These are phyloP conservation scores for Euzophera pinguis DNA, from an alignment of 2,888 invertebrate species.

Conservation along the genomic window DNA sequence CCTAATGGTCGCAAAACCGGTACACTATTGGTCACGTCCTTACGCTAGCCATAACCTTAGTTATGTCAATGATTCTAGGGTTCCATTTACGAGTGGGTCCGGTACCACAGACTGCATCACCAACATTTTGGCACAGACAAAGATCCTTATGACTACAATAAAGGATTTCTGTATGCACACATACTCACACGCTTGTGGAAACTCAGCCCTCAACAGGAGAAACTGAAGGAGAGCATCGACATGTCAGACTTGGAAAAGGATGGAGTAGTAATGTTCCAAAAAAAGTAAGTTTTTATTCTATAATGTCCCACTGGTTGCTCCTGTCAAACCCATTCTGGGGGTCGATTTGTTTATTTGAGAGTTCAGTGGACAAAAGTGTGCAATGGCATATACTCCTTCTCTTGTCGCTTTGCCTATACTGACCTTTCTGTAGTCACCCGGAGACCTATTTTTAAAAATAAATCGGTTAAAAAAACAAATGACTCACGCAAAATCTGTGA, in stretches of 20 bases:
- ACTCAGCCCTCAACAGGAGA: slow-evolving; percentile 82
- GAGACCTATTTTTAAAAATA: no score
- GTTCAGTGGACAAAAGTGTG: no score
- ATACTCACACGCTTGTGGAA: slow-evolving; percentile 84
- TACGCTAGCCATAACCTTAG: not conserved
- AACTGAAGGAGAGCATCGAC: slow-evolving; percentile 83
- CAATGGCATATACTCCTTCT: no score
- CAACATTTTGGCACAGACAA: slow-evolving; percentile 86
- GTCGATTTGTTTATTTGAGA: no score
- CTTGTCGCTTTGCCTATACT: no score
- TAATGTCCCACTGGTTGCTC: no score
- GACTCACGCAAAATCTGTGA: no score
- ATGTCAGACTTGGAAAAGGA: slow-evolving; percentile 90
- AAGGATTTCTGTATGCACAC: slow-evolving; percentile 91
- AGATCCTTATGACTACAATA: slow-evolving; percentile 89
- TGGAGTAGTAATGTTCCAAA: slow-evolving; percentile 89
- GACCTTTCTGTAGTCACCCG: no score
- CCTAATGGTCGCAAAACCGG: no score
- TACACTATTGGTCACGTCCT: no score
- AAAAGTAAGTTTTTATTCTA: slow-evolving; percentile 74
- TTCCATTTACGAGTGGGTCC: slow-evolving; percentile 91
- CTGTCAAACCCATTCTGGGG: no score
- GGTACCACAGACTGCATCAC: slow-evolving; percentile 90
- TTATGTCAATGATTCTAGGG: slow-evolving; percentile 76
- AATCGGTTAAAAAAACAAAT: no score